Evolutionary conservation across 1,140 invertebrate species (phyloP).

Genomic region (Amphibalanus amphitrite): DNA sequence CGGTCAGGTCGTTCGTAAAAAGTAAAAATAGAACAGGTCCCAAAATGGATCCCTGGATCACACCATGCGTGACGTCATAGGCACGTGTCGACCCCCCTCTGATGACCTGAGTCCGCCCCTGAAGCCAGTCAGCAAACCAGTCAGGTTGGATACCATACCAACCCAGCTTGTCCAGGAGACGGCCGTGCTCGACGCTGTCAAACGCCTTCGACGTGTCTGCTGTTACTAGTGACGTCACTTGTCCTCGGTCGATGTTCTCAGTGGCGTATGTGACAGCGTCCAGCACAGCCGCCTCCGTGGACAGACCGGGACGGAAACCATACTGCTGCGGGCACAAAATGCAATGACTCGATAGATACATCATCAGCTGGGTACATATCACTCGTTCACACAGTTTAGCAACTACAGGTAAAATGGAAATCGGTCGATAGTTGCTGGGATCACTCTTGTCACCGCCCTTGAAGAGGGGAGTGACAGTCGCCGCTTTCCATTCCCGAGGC

Average conservation of each 20-base stretch:
- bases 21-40: background rate
- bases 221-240: background rate
- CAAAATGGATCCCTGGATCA: background rate
- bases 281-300: background rate
- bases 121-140: background rate
- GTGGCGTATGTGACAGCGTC: background rate
- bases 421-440: background rate
- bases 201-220: background rate
- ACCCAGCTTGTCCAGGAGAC: background rate
- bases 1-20: background rate
- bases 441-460: background rate
- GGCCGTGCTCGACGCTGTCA: background rate
- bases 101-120: background rate
- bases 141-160: background rate
- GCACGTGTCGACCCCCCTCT: no score
- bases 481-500: background rate
- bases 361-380: background rate
- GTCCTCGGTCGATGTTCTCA: background rate
- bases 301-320: background rate
- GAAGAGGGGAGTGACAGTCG: background rate
- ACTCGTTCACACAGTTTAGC: background rate
- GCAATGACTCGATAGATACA: background rate
- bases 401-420: background rate
- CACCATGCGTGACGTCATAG: background rate
- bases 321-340: background rate